Evolutionary conservation across 1,140 invertebrate species (phyloP).

Genomic region (Brachionus sp.): DNA sequence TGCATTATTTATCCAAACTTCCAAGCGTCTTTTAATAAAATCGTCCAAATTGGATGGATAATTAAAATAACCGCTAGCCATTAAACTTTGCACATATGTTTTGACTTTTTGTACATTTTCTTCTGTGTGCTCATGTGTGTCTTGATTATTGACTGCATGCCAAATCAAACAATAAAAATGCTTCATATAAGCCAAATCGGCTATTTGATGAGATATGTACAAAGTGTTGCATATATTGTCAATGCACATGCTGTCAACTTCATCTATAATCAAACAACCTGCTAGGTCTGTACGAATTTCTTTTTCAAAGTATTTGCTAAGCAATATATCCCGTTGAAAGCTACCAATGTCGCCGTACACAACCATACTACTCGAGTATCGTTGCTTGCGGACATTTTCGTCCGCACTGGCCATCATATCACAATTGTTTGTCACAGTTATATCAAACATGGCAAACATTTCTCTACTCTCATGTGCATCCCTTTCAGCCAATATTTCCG

Average conservation of each 20-base stretch:
- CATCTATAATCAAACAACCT: neutral
- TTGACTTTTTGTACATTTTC: neutral
- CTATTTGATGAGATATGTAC: conserved; percentile 19
- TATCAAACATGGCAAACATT: neutral
- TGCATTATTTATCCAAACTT: neutral
- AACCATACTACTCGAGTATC: no score
- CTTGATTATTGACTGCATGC: neutral
- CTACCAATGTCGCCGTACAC: neutral
- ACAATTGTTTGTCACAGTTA: neutral
- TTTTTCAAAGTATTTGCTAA: neutral
- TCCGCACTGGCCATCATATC: neutral
- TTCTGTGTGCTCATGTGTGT: neutral
- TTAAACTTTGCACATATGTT: neutral
- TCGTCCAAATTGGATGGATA: neutral
- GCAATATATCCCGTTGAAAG: conserved; percentile 1
- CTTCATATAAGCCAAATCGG: neutral
- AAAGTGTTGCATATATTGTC: neutral
- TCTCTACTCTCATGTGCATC: neutral
- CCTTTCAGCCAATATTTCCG: neutral
- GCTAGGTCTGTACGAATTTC: neutral
- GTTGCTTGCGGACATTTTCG: neutral
- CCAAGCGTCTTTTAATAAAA: neutral
- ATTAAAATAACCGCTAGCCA: neutral
- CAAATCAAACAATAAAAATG: neutral
- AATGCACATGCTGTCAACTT: conserved; percentile 24